These are phyloP conservation scores for Pyrrhia umbra DNA, from an alignment of 2,888 invertebrate genomes.

Conservation along the genomic window DNA sequence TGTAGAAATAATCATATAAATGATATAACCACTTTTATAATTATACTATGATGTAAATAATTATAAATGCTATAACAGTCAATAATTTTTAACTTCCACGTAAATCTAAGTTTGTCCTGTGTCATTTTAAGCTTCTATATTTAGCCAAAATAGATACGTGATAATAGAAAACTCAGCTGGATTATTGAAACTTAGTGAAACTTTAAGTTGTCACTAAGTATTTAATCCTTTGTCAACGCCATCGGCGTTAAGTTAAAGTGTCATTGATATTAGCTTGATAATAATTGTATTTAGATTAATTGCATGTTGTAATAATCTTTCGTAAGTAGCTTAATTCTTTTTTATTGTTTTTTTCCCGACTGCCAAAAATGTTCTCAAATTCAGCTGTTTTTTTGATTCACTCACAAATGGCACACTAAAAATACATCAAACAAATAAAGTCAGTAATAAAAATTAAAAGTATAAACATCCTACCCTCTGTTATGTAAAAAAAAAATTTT, in stretches of 20 bases:
- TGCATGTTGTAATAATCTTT: not conserved
- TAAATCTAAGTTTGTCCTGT: not conserved
- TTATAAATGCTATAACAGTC: too few species aligned
- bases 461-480: not conserved
- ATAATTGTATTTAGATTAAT: not conserved
- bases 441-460: not conserved
- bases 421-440: too few species aligned
- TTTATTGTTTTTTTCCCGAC: not conserved
- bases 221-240: constrained; percentile 31
- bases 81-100: too few species aligned
- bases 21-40: too few species aligned
- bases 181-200: constrained; percentile 45
- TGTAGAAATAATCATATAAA: too few species aligned
- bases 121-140: not conserved
- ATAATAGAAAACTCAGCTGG: constrained; percentile 22
- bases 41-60: too few species aligned
- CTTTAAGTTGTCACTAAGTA: constrained; percentile 27
- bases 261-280: not conserved
- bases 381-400: too few species aligned
- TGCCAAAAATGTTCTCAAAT: too few species aligned
- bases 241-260: constrained; percentile 16
- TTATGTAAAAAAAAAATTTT: not conserved
- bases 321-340: not conserved
- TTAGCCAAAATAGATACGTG: constrained; percentile 33
- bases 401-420: too few species aligned